Conservation (phyloP, 2,113 vertebrate genomes). For the Plecotus auritus region DNA sequence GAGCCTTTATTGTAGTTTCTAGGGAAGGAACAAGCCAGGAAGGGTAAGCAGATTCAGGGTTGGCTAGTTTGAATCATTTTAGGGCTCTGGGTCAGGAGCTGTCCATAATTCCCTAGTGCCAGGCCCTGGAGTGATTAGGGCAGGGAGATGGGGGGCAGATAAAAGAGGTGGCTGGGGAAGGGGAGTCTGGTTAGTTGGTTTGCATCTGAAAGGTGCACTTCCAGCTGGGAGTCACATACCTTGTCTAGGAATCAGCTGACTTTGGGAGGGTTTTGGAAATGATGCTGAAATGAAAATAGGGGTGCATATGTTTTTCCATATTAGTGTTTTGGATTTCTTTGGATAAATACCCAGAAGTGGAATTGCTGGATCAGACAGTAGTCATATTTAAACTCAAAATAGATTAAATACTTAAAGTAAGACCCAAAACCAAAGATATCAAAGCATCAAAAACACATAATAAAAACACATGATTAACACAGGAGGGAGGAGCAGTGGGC, state of each 20-base stretch:
- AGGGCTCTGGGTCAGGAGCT: background rate
- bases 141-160: background rate
- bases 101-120: background rate
- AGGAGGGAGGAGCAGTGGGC: background rate
- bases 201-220: background rate
- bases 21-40: accelerated
- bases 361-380: background rate
- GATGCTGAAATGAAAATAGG: background rate
- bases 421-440: too few relatives aligned
- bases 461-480: background rate
- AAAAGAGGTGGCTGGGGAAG: background rate
- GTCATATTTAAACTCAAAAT: too few relatives aligned
- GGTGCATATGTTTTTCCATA: background rate
- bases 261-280: background rate
- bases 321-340: background rate
- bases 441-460: background rate
- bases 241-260: background rate
- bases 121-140: background rate
- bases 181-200: background rate
- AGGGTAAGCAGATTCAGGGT: background rate
- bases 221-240: background rate
- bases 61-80: background rate
- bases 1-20: background rate
- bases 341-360: background rate
- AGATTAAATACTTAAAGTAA: too few relatives aligned